Evolutionary conservation across 2,113 vertebrate genomes (phyloP).

Genomic region (Hiodon alosoides): DNA sequence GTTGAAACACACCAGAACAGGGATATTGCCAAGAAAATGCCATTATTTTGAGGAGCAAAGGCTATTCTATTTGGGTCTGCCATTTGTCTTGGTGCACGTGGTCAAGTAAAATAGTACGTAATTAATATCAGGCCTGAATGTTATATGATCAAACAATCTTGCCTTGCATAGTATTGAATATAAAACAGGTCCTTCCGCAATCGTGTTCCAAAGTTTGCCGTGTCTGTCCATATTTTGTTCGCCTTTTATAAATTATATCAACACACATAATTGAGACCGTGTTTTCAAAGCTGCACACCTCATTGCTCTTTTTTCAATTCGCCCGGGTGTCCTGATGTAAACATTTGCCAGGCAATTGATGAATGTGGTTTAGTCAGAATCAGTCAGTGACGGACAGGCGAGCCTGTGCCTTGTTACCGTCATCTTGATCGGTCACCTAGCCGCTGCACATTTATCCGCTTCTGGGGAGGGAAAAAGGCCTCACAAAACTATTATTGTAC

Average conservation of each 20-base stretch:
- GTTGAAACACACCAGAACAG: no score
- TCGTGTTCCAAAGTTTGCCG: not conserved
- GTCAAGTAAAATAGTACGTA: no score
- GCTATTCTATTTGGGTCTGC: no score
- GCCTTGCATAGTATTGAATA: not conserved
- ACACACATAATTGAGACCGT: not conserved
- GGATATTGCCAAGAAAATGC: no score
- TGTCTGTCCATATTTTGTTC: not conserved
- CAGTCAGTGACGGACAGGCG: not conserved
- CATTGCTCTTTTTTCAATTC: not conserved
- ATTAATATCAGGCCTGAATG: no score
- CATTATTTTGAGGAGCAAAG: no score
- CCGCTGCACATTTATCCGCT: not conserved
- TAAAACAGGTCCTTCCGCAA: not conserved
- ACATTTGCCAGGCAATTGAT: not conserved
- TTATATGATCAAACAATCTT: not conserved
- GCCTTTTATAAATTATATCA: not conserved
- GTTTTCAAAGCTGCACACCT: not conserved
- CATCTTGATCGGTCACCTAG: not conserved
- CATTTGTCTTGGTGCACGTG: no score
- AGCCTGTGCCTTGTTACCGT: not conserved
- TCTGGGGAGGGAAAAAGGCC: not conserved
- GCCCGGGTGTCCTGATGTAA: not conserved
- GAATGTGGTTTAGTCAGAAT: slow-evolving; percentile 6
- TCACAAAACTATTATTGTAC: slow-evolving; percentile 11